Percentiles rank a stretch among this genome's conserved stretches.
Evolutionary conservation across 2,113 vertebrate genomes (phyloP).

Genomic region (Empidonax traillii): DNA sequence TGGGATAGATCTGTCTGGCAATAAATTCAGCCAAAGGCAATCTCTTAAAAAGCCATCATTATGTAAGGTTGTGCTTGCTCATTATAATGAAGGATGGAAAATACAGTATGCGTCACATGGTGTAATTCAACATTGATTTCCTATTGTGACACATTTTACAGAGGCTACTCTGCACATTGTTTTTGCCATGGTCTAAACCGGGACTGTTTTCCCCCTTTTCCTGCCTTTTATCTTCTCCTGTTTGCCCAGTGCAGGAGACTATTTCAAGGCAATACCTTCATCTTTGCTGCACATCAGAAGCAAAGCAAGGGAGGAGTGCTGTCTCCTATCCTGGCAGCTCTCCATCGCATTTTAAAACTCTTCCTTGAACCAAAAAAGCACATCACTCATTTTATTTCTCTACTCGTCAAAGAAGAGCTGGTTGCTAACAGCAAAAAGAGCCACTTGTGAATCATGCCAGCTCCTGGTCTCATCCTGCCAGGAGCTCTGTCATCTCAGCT

Average conservation of each 20-base stretch:
- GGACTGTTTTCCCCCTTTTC: neutral
- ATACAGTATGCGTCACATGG: neutral
- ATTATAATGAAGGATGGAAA: slow-evolving; percentile 64
- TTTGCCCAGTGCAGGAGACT: neutral
- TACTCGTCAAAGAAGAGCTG: slow-evolving; percentile 7
- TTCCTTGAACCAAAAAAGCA: slow-evolving; percentile 52
- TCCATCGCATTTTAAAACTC: slow-evolving; percentile 39
- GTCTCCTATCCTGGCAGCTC: slow-evolving; percentile 39
- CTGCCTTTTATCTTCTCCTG: slow-evolving; percentile 8
- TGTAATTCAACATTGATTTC: slow-evolving; percentile 65
- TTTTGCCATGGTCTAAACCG: neutral
- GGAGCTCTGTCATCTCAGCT: slow-evolving; percentile 7
- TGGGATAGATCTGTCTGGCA: slow-evolving; percentile 18
- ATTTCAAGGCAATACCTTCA: slow-evolving; percentile 27
- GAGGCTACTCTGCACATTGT: neutral
- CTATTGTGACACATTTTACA: slow-evolving; percentile 45
- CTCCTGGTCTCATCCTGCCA: slow-evolving; percentile 51
- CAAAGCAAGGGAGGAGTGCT: slow-evolving; percentile 22
- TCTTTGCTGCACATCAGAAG: slow-evolving; percentile 12
- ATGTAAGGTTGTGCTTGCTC: slow-evolving; percentile 41
- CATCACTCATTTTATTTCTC: slow-evolving; percentile 59
- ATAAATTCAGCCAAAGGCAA: slow-evolving; percentile 59
- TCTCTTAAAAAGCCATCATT: slow-evolving; percentile 65
- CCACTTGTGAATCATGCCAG: slow-evolving; percentile 46
- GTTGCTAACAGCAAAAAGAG: slow-evolving; percentile 64